Percentiles rank a stretch among this genome's conserved stretches.
Evolutionary conservation across 2,113 vertebrate genomes (phyloP).

Genomic region (Potamarius usumacintae): DNA sequence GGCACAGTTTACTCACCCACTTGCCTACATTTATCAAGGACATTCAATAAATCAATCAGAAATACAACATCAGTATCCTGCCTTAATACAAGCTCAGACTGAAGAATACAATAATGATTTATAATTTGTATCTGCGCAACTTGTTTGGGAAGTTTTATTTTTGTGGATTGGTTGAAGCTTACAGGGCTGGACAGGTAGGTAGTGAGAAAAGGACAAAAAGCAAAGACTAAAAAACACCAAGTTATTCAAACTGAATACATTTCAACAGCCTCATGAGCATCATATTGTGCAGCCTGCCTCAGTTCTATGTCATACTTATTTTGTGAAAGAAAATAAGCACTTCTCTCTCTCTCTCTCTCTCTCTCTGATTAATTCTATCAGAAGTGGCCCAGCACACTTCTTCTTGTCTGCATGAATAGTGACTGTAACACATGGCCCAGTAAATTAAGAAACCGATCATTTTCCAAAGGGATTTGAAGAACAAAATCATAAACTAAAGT

Average conservation of each 20-base stretch:
- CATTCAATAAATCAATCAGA: neutral
- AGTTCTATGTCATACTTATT: too few species aligned
- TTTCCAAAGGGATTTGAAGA: neutral
- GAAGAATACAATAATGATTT: neutral
- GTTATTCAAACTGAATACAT: neutral
- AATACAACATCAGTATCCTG: neutral
- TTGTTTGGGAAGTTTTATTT: neutral
- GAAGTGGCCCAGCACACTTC: neutral
- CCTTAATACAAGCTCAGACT: neutral
- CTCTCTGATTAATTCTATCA: neutral
- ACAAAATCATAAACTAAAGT: neutral
- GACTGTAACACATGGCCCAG: neutral
- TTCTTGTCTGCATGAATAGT: neutral
- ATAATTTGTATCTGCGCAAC: neutral
- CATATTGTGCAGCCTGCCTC: neutral
- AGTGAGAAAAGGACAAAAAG: neutral
- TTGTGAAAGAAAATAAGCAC: too few species aligned
- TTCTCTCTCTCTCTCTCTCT: too few species aligned
- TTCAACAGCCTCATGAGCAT: neutral
- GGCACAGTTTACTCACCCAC: neutral
- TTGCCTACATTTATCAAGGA: constrained; percentile 19
- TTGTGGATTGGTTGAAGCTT: too few species aligned
- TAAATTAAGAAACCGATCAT: neutral
- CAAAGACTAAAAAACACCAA: neutral
- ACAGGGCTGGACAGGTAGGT: neutral